Evolutionary conservation across 1,140 invertebrate species (phyloP), one percentile per base, ranked within the genome.

Genomic region (Zelostemma sp.): DNA sequence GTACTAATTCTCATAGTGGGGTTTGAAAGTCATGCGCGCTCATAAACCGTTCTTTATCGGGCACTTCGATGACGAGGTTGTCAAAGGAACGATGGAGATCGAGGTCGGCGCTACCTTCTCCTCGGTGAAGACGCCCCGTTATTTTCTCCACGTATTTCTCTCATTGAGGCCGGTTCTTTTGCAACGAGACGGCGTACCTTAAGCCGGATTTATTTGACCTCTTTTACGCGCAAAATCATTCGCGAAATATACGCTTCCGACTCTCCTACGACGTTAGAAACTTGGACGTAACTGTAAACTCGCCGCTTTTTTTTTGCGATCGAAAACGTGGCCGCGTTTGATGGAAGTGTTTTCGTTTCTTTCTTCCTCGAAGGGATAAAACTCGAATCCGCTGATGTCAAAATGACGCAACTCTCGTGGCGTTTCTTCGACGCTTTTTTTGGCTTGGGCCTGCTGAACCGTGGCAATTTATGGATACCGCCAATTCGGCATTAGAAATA

Each of bases 201-300:
- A 68, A 78, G 74, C 67, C 69, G 65, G 68, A 78, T 76, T 72
- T 73, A 72, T 71, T 75, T 64, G 72, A 65, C 38, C 68, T 49
- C 66, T 69, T 76, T 75, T 67, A 56, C 41, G 43, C 73, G 59
- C 50, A 68, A 56, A 66, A 76, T 70, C 43, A 66, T 69, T 25
- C 62, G 15, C 40, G 6, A 53, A 46, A 38, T 38, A 38, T 11
- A 12, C 11, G 14, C 2, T 12, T 38, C 28, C 11, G 28, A 11
- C 28, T 31, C 11, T 31, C 5, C 28, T 6, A 31, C 5, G 5
- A 31, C 28, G 11, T 31, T 31, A 31, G 5, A 31, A 31, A 6
- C 11, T 31, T 31, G 5, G 11, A 31, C 11, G 28, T 31, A 31
- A 6, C 28, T 31, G 28, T n/a, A n/a, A n/a, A 11, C 11, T 31